A percentile compares a stretch with the other conserved stretches of the same genome.
phyloP scores from a whole-genome alignment of 2,888 invertebrate species.

The Parthenolecanium corni region DNA sequence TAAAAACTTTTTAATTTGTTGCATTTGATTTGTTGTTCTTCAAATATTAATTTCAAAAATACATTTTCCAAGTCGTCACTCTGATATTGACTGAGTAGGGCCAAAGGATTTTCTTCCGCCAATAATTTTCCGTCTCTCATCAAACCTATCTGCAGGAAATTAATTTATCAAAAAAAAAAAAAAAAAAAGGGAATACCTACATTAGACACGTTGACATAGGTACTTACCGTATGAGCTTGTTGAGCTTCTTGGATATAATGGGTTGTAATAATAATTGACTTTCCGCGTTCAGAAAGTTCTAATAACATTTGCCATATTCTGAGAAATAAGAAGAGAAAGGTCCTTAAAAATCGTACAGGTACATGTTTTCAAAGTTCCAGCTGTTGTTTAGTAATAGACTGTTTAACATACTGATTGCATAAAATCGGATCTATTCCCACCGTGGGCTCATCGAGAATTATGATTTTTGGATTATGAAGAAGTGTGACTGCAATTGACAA shows the following conservation, averaged over 20 bases:
- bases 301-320: constrained; percentile 32
- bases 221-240: constrained; percentile 31
- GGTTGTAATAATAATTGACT: constrained; percentile 35
- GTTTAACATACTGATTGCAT: constrained; percentile 36
- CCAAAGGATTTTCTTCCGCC: constrained; percentile 41
- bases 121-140: constrained; percentile 44
- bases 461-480: constrained; percentile 43
- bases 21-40: too few species aligned
- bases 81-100: constrained; percentile 37
- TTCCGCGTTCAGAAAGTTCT: constrained; percentile 31
- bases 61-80: constrained; percentile 41
- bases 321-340: too few species aligned
- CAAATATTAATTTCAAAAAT: constrained; percentile 41
- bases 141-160: constrained; percentile 39
- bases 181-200: too few species aligned
- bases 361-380: too few species aligned
- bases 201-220: too few species aligned
- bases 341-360: too few species aligned
- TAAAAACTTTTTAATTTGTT: too few species aligned
- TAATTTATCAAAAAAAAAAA: too few species aligned
- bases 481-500: constrained; percentile 44
- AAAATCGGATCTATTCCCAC: constrained; percentile 45
- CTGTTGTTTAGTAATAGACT: too few species aligned
- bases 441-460: constrained; percentile 40
- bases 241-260: constrained; percentile 36